phyloP scores from a whole-genome alignment of 1,140 invertebrate species.

The Monomorium pharaonis region DNA sequence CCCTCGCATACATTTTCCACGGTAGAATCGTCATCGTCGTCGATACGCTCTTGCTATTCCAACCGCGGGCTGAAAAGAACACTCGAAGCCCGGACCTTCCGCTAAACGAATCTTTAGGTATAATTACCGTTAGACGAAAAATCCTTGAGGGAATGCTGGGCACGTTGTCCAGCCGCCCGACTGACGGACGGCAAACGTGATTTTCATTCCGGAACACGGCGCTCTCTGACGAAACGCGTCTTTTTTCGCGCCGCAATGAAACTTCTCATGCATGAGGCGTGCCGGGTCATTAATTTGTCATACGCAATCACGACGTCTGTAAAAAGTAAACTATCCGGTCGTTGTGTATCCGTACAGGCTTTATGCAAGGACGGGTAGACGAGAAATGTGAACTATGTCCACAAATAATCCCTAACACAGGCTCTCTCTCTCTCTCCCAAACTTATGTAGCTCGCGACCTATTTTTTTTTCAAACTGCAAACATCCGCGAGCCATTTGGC shows the following conservation, averaged over 20 bases:
- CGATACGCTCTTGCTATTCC: constrained; percentile 54
- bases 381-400: not conserved
- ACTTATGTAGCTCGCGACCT: no score
- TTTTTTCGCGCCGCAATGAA: constrained; percentile 34
- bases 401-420: not conserved
- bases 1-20: not conserved
- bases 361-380: not conserved
- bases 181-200: constrained; percentile 61
- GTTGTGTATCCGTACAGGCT: not conserved
- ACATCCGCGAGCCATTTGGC: no score
- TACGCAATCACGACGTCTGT: constrained; percentile 35
- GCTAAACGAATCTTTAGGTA: constrained; percentile 65
- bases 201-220: constrained; percentile 52
- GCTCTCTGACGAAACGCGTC: constrained; percentile 39
- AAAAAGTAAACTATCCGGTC: constrained; percentile 15
- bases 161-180: constrained; percentile 58
- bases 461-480: no score
- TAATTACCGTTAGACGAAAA: constrained; percentile 67
- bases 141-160: constrained; percentile 43
- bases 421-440: no score
- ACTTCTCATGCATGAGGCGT: constrained; percentile 51
- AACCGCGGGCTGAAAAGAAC: constrained; percentile 36
- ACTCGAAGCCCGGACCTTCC: constrained; percentile 45
- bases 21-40: not conserved
- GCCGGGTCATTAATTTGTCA: constrained; percentile 49